These are phyloP conservation scores for Copidosoma aretas DNA, from an alignment of 2,888 invertebrate species.

Conservation along the genomic window DNA sequence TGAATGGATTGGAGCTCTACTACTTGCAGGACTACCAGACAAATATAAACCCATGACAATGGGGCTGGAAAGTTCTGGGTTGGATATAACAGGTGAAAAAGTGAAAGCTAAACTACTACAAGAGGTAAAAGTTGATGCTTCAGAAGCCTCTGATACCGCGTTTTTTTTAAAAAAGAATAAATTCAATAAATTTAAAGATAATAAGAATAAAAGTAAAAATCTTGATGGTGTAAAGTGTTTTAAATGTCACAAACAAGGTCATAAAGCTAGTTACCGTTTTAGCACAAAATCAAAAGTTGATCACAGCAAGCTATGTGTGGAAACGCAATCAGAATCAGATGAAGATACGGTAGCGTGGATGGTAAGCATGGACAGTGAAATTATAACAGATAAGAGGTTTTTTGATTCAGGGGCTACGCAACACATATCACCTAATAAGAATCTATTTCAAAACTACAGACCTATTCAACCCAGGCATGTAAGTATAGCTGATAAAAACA, in stretches of 20 bases:
- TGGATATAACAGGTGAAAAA: neutral
- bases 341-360: neutral
- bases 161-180: neutral
- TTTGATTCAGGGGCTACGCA: neutral
- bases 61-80: neutral
- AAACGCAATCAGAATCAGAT: neutral
- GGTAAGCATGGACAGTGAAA: neutral
- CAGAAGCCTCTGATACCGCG: neutral
- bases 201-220: neutral
- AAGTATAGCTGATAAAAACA: too few relatives aligned
- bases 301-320: neutral
- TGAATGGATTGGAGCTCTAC: neutral
- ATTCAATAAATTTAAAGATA: too few relatives aligned
- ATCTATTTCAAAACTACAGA: neutral
- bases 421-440: neutral
- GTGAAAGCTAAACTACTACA: constrained; percentile 2
- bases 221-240: neutral
- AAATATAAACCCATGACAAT: neutral
- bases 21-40: constrained; percentile 1
- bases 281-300: neutral
- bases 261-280: neutral
- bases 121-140: neutral
- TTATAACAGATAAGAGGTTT: neutral
- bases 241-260: constrained; percentile 3
- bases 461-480: too few relatives aligned